Evolutionary conservation across 2,113 vertebrate species (phyloP), one percentile per base, ranked within the genome.

Genomic region (Nansenia antarctica): DNA sequence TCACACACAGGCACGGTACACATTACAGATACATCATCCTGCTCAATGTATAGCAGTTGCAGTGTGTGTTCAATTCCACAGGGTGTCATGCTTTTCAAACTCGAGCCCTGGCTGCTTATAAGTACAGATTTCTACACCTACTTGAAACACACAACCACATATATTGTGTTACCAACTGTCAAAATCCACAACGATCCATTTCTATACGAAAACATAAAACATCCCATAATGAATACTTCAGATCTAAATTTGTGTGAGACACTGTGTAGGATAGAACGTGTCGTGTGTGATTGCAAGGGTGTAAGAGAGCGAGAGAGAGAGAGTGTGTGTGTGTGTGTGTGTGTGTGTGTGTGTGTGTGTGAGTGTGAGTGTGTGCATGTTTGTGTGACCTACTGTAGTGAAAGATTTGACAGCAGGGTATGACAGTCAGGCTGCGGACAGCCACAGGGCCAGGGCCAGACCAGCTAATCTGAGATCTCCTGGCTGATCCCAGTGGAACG

Each of bases 41-140:
- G 6, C 5, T 18, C 15, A 49, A 49, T 49, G n/a, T 2, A 20
- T 1, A 20, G n/a, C n/a, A 49, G 45, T 22, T 49, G 45, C 45
- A 49, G 45, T 49, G 45, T 49, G 45, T 2, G 14, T 49, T n/a
- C 32, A n/a, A 20, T 29, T 52, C 62, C 54, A 58, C 54, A 26
- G 14, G 54, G 54, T 58, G 54, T 26, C 24, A 27, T 58, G 54
- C 54, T 58, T 31, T 58, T 27, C 54, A 31, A n/a, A 58, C 27
- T 14, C 29, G 12, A 18, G 54, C 1, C 8, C 54, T 14, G 27
- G n/a, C n/a, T n/a, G n/a, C n/a, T n/a, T n/a, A n/a, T n/a, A n/a
- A n/a, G n/a, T n/a, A n/a, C n/a, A n/a, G n/a, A n/a, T n/a, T n/a
- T n/a, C n/a, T n/a, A n/a, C n/a, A n/a, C n/a, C n/a, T n/a, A n/a